These are phyloP conservation scores for Tyrophagus putrescentiae DNA, from an alignment of 1,140 invertebrate species.

Conservation along the genomic window DNA sequence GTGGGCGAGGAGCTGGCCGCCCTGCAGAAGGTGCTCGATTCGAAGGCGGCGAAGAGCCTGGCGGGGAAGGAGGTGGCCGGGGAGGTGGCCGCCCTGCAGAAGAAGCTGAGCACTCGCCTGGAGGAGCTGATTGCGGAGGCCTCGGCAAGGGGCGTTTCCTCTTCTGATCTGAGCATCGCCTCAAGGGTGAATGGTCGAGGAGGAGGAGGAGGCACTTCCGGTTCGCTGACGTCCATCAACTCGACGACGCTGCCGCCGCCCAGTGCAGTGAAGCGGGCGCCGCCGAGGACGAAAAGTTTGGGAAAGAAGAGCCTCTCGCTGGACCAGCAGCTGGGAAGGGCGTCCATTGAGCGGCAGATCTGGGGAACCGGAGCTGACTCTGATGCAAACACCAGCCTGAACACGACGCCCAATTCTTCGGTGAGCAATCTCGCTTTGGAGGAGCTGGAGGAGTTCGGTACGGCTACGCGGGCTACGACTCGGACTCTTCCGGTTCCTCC, in stretches of 20 bases:
- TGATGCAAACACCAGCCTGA: slow-evolving; percentile 22
- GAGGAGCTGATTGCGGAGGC: slow-evolving; percentile 20
- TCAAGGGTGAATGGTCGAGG: slow-evolving; percentile 13
- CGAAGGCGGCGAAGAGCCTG: neutral
- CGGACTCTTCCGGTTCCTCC: slow-evolving; percentile 24
- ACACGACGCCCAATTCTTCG: slow-evolving; percentile 24
- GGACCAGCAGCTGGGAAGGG: slow-evolving; percentile 45
- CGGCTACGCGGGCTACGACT: slow-evolving; percentile 24
- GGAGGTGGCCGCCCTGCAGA: neutral
- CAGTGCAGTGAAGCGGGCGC: slow-evolving; percentile 34
- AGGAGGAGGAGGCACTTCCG: slow-evolving; percentile 12
- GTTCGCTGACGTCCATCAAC: slow-evolving; percentile 23
- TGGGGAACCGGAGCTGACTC: slow-evolving; percentile 28
- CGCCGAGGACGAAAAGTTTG: slow-evolving; percentile 38
- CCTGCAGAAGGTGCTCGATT: neutral
- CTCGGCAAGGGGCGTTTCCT: slow-evolving; percentile 5
- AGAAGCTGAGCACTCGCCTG: neutral
- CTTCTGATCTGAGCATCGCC: neutral
- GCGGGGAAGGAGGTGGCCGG: neutral
- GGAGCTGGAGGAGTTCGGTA: neutral
- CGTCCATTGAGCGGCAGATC: slow-evolving; percentile 23
- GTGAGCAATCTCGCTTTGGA: slow-evolving; percentile 22
- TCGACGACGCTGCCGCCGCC: slow-evolving; percentile 27
- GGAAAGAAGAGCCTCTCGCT: slow-evolving; percentile 56
- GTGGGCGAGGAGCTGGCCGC: slow-evolving; percentile 17